phyloP scores from a whole-genome alignment of 2,888 invertebrate genomes.

The Spisula solida region DNA sequence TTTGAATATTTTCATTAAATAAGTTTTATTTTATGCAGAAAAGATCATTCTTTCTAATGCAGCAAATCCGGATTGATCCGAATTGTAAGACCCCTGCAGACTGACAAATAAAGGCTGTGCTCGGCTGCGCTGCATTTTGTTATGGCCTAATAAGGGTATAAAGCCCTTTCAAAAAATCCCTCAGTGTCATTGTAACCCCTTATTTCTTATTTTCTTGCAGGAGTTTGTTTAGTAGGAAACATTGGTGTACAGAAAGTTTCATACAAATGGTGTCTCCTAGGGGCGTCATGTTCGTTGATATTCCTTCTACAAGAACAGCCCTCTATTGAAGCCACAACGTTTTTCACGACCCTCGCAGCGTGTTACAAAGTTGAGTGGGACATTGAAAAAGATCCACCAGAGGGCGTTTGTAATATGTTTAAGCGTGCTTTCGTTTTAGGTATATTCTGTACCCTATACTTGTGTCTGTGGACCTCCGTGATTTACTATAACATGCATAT shows the following conservation, averaged over 20 bases:
- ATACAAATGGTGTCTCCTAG: constrained; percentile 91
- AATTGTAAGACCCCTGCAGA: too few species aligned
- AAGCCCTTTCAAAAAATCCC: too few species aligned
- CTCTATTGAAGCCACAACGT: constrained; percentile 70
- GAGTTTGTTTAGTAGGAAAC: constrained; percentile 96
- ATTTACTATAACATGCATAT: constrained; percentile 63
- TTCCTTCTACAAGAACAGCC: constrained; percentile 87
- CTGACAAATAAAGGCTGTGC: too few species aligned
- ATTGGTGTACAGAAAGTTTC: constrained; percentile 94
- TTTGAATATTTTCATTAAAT: too few species aligned
- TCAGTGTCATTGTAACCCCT: too few species aligned
- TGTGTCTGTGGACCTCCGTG: constrained; percentile 55
- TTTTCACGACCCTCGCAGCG: constrained; percentile 79
- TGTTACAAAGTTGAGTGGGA: constrained; percentile 93
- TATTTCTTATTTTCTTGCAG: constrained; percentile 88
- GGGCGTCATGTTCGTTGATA: constrained; percentile 92
- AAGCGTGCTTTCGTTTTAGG: constrained; percentile 53
- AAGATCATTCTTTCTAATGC: too few species aligned
- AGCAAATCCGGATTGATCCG: too few species aligned
- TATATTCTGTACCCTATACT: constrained; percentile 54
- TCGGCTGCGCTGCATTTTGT: too few species aligned
- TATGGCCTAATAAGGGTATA: too few species aligned
- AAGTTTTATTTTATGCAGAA: too few species aligned
- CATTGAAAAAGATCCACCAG: constrained; percentile 38
- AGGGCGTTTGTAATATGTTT: constrained; percentile 57